These are phyloP conservation scores for Nomada lathburiana DNA, from an alignment of 2,888 invertebrate genomes.

Conservation along the genomic window DNA sequence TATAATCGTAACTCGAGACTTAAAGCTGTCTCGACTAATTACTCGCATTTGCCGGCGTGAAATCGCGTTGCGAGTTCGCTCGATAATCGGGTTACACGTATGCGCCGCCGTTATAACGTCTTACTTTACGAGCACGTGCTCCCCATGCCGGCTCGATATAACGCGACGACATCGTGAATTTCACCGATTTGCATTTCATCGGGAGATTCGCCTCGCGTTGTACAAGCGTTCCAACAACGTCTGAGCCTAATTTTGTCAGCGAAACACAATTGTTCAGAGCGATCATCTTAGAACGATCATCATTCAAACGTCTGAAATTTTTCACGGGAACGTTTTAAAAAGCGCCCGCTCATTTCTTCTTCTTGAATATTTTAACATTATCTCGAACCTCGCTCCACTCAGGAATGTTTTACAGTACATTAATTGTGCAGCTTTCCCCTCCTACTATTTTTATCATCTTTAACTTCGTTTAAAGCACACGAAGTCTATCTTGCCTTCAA, in stretches of 20 bases:
- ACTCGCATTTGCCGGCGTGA: slow-evolving; percentile 38
- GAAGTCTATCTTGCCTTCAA: background rate
- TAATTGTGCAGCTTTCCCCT: background rate
- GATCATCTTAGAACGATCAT: background rate
- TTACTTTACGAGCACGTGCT: slow-evolving; percentile 52
- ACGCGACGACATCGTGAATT: slow-evolving; percentile 25
- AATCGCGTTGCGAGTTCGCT: slow-evolving; percentile 44
- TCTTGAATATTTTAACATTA: too few species aligned
- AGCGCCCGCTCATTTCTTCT: too few species aligned
- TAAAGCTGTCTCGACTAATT: slow-evolving; percentile 54
- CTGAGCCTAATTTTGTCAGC: slow-evolving; percentile 5
- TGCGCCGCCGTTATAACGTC: slow-evolving; percentile 40
- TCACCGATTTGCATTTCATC: slow-evolving; percentile 31
- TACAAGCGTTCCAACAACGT: slow-evolving; percentile 14
- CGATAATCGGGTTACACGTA: slow-evolving; percentile 59
- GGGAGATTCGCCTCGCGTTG: slow-evolving; percentile 32
- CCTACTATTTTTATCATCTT: slow-evolving; percentile 1
- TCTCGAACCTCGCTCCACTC: background rate
- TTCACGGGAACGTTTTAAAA: too few species aligned
- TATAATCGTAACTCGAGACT: slow-evolving; percentile 51
- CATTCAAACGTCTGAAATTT: background rate
- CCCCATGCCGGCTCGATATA: slow-evolving; percentile 22
- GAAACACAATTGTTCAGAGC: slow-evolving; percentile 32
- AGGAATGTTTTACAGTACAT: background rate
- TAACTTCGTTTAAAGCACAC: background rate